Percentiles rank a stretch among this genome's conserved stretches.
phyloP scores from a whole-genome alignment of 2,797 vertebrate genomes.

The Pangasius krempfi region DNA sequence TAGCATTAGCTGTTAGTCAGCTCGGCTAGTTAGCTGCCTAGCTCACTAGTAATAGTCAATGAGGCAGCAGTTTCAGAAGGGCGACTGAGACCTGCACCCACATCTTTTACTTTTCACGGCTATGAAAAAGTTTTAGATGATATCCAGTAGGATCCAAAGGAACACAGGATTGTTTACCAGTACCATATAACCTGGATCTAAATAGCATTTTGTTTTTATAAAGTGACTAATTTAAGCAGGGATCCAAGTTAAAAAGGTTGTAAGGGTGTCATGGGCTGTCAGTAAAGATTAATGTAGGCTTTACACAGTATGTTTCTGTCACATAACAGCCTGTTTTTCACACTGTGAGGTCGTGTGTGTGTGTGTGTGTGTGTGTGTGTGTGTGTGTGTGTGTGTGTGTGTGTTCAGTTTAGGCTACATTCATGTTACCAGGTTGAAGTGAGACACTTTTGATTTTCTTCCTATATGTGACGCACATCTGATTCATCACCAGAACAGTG shows the following conservation, averaged over 20 bases:
- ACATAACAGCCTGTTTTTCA: not conserved
- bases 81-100: not conserved
- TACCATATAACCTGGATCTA: not conserved
- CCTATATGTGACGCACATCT: not conserved
- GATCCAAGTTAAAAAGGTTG: not conserved
- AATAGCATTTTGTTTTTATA: no score
- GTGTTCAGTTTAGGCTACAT: not conserved
- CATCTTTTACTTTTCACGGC: not conserved
- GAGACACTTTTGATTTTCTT: not conserved
- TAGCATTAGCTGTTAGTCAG: not conserved
- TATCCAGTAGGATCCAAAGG: not conserved
- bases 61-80: not conserved
- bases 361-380: not conserved
- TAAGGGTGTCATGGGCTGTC: not conserved
- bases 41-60: not conserved
- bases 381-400: not conserved
- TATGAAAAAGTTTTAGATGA: not conserved
- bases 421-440: not conserved
- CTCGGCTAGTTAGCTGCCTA: not conserved
- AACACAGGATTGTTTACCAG: not conserved
- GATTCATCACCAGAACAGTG: not conserved
- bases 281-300: not conserved
- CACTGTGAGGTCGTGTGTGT: not conserved
- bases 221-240: not conserved
- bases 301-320: not conserved